Base-by-base conservation (phyloP, 2,797 vertebrate species). In the Erethizon dorsatum region DNA sequence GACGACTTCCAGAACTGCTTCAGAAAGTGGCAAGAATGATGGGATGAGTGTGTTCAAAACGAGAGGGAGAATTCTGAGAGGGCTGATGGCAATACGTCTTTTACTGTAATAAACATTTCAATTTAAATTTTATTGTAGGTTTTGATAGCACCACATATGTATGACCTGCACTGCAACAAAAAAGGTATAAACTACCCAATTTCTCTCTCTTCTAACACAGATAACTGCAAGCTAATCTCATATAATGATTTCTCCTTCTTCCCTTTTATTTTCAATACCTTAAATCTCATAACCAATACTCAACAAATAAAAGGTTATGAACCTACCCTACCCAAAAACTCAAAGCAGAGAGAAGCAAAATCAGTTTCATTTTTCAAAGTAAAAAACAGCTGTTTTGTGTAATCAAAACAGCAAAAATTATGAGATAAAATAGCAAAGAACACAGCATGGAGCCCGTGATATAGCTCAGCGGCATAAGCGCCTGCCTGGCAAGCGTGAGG, bases 321-420 rank as follows among this genome's bases (percentile, higher is more conserved):
- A 57, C 78, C 83, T 96, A 92, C 26, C 26, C 8, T 79, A 79
- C 31, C 88, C 41, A 87, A 84, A 80, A 94, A 37, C 22, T 88
- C 80, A 83, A 0, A 22, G 61, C 71, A 33, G 78, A 86, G 31
- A 69, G 18, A 95, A 71, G 17, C 10, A 61, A 95, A 61, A 83
- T 31, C 17, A n/a, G 17, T 91, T 95, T 82, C 69, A 61, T 90
- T 93, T 84, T 94, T 79, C 79, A 67, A 41, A 85, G 28, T 65
- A 75, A 90, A 97, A 47, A 97, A 93, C 24, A 83, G 79, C 41
- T 75, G 12, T 75, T 47, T 12, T 83, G 14, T 86, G 41, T 82
- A 83, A 92, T 52, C 79, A 77, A 94, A 97, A 83, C 85, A 93
- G 77, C 15, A 84, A 61, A 93, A 97, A 84, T 28, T 82, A 13